phyloP scores from a whole-genome alignment of 2,113 vertebrate genomes.

The Camelus bactrianus region DNA sequence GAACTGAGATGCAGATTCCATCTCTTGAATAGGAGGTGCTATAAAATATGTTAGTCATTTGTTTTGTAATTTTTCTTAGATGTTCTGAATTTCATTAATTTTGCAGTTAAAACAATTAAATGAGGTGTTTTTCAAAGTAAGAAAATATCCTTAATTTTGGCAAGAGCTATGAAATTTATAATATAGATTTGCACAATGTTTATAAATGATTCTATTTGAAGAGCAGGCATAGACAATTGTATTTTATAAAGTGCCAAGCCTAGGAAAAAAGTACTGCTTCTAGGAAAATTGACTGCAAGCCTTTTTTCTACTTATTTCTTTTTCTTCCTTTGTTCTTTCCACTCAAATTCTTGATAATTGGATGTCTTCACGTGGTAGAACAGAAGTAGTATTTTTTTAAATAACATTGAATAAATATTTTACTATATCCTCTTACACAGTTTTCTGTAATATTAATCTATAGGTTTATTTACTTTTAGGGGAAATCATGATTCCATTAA shows the following conservation, averaged over 20 bases:
- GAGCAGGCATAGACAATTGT: not conserved
- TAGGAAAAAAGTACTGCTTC: not conserved
- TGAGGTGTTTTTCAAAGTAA: too few species aligned
- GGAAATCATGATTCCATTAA: not conserved
- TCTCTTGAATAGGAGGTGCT: too few species aligned
- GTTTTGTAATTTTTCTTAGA: too few species aligned
- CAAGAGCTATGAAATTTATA: not conserved
- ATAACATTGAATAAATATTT: slow-evolving; percentile 27
- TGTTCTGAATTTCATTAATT: too few species aligned
- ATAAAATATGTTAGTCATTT: too few species aligned
- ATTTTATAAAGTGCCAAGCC: not conserved
- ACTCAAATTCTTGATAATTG: not conserved
- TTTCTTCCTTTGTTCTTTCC: not conserved
- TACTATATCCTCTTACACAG: not conserved
- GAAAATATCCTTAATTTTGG: too few species aligned
- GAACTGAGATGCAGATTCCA: too few species aligned
- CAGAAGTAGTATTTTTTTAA: not conserved
- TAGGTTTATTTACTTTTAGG: slow-evolving; percentile 30
- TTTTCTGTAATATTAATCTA: not conserved
- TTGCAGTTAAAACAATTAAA: too few species aligned
- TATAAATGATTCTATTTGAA: not conserved
- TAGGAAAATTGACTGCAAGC: not conserved
- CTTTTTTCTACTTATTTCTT: not conserved
- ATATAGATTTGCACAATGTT: not conserved
- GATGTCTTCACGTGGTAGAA: not conserved